These are phyloP conservation scores for Pharmacophagus antenor DNA, from an alignment of 2,888 invertebrate genomes.

Conservation along the genomic window DNA sequence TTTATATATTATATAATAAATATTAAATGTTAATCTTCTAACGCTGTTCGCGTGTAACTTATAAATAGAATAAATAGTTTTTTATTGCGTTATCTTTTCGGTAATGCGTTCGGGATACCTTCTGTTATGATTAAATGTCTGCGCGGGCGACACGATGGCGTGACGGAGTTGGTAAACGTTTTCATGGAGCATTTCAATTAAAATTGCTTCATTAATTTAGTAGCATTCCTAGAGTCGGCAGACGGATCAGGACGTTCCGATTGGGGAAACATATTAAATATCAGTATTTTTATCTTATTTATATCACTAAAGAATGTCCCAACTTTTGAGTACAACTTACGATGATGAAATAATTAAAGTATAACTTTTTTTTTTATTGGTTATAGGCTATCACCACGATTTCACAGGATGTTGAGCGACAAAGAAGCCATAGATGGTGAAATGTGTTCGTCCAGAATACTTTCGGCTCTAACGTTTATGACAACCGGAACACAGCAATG, in stretches of 20 bases:
- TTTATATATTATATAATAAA: no score
- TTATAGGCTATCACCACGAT: no score
- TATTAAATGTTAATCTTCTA: no score
- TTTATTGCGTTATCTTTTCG: slow-evolving; percentile 48
- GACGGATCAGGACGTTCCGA: background rate
- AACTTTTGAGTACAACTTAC: no score
- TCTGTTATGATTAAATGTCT: slow-evolving; percentile 58
- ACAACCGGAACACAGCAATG: no score
- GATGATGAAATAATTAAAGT: background rate
- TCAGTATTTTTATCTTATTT: background rate
- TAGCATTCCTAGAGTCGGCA: background rate
- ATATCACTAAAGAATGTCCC: no score
- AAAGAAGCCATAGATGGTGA: no score
- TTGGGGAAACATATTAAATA: background rate
- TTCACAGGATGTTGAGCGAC: no score
- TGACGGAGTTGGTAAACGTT: slow-evolving; percentile 49
- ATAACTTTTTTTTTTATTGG: no score
- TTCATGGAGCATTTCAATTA: slow-evolving; percentile 47
- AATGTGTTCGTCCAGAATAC: no score
- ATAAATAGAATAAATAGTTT: slow-evolving; percentile 33
- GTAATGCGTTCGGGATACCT: slow-evolving; percentile 40
- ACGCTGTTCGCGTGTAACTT: slow-evolving; percentile 37
- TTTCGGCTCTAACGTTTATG: no score
- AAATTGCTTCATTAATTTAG: slow-evolving; percentile 44
- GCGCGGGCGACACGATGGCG: slow-evolving; percentile 48